Conservation (phyloP, 2,113 vertebrate species). For the Pedionomus torquatus region DNA sequence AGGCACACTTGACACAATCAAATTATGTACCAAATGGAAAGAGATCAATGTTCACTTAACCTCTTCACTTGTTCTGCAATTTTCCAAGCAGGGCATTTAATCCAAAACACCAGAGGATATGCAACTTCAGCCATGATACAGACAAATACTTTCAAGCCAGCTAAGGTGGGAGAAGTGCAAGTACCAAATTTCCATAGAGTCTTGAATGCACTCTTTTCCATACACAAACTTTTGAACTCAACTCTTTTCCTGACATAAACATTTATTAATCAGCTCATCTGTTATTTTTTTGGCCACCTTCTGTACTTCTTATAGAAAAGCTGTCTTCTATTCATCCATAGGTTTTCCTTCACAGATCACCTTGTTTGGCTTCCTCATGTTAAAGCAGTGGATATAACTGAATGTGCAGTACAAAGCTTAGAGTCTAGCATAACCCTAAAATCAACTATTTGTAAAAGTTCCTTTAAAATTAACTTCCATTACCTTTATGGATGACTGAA, state of each 20-base stretch:
- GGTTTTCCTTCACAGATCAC: not conserved
- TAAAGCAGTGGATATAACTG: not conserved
- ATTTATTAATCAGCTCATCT: not conserved
- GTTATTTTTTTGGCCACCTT: not conserved
- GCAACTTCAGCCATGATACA: not conserved
- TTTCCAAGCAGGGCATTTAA: not conserved
- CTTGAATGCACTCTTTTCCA: not conserved
- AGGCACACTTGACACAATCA: not conserved
- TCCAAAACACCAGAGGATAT: not conserved
- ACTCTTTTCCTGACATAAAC: not conserved
- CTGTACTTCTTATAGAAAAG: not conserved
- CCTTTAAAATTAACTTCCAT: not conserved
- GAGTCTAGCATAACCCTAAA: not conserved
- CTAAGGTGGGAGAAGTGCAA: not conserved
- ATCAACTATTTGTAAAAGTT: not conserved
- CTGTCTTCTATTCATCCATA: not conserved
- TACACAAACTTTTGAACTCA: too few relatives aligned
- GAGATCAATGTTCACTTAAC: not conserved
- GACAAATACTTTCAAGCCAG: not conserved
- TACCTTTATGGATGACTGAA: not conserved
- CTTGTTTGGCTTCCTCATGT: not conserved
- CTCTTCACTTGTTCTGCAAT: not conserved
- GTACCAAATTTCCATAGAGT: fast-evolving
- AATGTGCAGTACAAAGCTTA: not conserved
- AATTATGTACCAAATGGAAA: not conserved